These are phyloP conservation scores for Epinephelus coioides DNA, from an alignment of 2,797 vertebrate species.

Conservation along the genomic window DNA sequence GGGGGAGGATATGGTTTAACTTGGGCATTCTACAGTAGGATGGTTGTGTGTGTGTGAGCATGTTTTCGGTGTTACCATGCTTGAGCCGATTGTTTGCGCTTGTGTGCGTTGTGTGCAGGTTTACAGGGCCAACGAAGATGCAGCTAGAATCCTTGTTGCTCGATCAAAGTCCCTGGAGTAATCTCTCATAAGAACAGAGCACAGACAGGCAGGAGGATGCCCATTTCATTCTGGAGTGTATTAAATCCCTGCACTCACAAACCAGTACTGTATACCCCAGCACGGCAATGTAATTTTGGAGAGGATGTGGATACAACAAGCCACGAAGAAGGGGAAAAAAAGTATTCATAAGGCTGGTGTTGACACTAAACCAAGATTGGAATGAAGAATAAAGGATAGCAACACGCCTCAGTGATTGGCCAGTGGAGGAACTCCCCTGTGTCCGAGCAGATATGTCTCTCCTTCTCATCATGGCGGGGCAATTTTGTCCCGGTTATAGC, in stretches of 20 bases:
- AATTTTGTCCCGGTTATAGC: slow-evolving; percentile 80
- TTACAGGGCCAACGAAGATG: slow-evolving; percentile 56
- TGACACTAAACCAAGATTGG: slow-evolving; percentile 74
- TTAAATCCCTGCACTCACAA: slow-evolving; percentile 73
- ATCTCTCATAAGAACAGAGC: slow-evolving; percentile 73
- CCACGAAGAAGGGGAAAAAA: slow-evolving; percentile 2
- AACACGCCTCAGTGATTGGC: slow-evolving; percentile 65
- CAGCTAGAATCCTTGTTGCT: slow-evolving; percentile 64
- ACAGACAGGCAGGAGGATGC: slow-evolving; percentile 53
- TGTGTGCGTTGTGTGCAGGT: slow-evolving; percentile 33
- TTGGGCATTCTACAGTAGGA: slow-evolving; percentile 36
- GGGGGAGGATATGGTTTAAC: slow-evolving; percentile 40
- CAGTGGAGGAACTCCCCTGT: slow-evolving; percentile 67
- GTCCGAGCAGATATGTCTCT: slow-evolving; percentile 75
- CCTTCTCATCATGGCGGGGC: slow-evolving; percentile 76
- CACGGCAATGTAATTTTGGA: slow-evolving; percentile 59
- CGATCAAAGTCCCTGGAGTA: slow-evolving; percentile 75
- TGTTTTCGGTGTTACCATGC: slow-evolving; percentile 20
- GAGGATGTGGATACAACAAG: slow-evolving; percentile 51
- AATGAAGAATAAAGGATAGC: slow-evolving; percentile 69
- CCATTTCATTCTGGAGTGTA: slow-evolving; percentile 77
- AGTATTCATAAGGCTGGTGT: slow-evolving; percentile 66
- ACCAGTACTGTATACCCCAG: slow-evolving; percentile 44
- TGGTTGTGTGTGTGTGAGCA: slow-evolving; percentile 10
- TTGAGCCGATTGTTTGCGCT: slow-evolving; percentile 36